Base-by-base conservation (phyloP, 2,113 vertebrate genomes). In the Butorides virescens region DNA sequence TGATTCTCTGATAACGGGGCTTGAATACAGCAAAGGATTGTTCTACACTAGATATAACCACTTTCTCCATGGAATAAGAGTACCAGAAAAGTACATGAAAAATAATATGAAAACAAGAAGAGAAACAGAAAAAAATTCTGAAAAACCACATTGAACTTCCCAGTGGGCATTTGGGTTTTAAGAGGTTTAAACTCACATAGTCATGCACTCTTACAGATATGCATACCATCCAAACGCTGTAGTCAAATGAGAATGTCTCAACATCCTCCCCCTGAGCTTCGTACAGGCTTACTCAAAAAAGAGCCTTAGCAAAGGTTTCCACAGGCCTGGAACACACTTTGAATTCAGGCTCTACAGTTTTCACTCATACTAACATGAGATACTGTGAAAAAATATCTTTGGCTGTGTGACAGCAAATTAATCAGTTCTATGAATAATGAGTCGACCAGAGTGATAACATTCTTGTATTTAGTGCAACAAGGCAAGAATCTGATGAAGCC, bases 381-480 rank as follows among this genome's bases (percentile, higher is more conserved):
- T 29, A 62, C 27, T 49, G 23, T 49, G 52, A 94, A 94, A 94
- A 93, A 91, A 55, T 56, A 78, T 82, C 58, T 89, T 67, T 91
- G 73, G 39, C 46, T 15, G 1, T 67, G 15, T 93, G 92, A 87
- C 73, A 92, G 76, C 15, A 86, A 93, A 78, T 47, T 63, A 91
- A 78, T 88, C 63, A 67, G 56, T 86, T 59, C 52, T 87, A 34
- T 75, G 73, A 92, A 91, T 84, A 93, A 90, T 81, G 25, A 50
- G 75, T 66, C 1, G 2, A 81, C 5, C 26, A 81, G 8, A 80
- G 63, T 39, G 75, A 88, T 77, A 93, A 90, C 36, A 59, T 74
- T 88, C 37, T 80, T 86, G 61, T 63, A 65, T 81, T 87, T 30
- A n/a, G 44, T 75, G 44, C 19, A 83, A 91, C 39, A 94, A 72